Evolutionary conservation across 2,888 invertebrate species (phyloP), one percentile per base, ranked within the genome.

Genomic region (Caenorhabditis auriculariae): DNA sequence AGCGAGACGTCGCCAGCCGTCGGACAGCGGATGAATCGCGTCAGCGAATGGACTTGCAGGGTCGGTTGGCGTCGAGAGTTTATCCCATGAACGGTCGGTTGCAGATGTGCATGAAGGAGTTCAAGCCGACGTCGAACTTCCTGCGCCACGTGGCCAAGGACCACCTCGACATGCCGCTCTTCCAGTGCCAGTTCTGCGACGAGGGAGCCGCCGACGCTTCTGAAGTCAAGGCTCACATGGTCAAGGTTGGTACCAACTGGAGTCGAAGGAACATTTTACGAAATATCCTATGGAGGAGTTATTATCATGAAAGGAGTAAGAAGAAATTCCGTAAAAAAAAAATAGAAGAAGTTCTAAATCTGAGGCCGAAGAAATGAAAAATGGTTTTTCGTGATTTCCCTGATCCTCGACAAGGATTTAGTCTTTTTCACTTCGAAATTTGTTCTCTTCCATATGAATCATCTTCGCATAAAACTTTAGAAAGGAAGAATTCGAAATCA

Each of bases 151-250:
- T 73, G 35, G 72, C 72, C 53, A 73, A 68, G 49, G 73, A 69
- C 48, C 81, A 54, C 71, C 74, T 71, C 78, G 77, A 58, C 70
- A 81, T 60, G 26, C 64, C 67, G 50, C 65, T 72, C 42, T 71
- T 60, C 60, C 66, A 61, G 56, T 74, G 67, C 54, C 67, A 60
- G 44, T 62, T 70, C 3, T 73, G 64, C 60, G 70, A 64, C 51
- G 72, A 48, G 56, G 60, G 62, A 37, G 62, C 55, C 2, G 64
- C 69, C 6, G 70, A 68, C 48, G 60, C 66, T 12, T 72, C 60
- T 37, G 72, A 68, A 39, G 60, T 73, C 37, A 54, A 68, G 42
- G 54, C 69, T 5, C 73, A 73, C 46, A 61, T 70, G 43, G 38
- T 51, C 17, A 58, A 61, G 46, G 46, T 71, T 4, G 23, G 26